Conservation (phyloP, 2,888 invertebrate genomes). For the Patella pellucida region DNA sequence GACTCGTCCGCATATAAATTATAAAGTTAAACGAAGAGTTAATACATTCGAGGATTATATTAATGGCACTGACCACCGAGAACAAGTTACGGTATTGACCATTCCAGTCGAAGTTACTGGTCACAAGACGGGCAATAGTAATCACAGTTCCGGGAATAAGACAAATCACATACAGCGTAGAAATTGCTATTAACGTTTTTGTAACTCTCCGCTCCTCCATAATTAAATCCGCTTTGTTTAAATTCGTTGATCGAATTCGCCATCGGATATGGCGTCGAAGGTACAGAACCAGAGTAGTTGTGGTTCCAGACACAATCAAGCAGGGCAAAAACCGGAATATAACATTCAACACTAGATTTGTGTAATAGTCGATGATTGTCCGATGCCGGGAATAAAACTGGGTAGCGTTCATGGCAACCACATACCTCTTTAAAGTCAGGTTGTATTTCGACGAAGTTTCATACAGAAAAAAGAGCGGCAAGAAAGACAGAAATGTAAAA, state of each 20-base stretch:
- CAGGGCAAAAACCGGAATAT: not conserved
- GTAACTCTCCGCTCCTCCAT: conserved; percentile 14
- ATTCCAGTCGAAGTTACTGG: conserved; percentile 3
- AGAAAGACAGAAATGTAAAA: not conserved
- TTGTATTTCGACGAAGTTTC: not conserved
- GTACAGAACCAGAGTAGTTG: not conserved
- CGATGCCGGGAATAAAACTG: not conserved
- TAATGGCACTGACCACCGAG: conserved; percentile 13
- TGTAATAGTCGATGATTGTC: not conserved
- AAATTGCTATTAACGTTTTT: conserved; percentile 13
- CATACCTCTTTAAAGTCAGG: not conserved
- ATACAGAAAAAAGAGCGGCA: not conserved
- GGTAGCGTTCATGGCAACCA: not conserved
- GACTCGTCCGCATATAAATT: conserved; percentile 31
- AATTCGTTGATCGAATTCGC: not conserved
- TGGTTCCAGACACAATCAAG: not conserved
- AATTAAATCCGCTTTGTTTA: conserved; percentile 9
- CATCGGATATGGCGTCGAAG: not conserved
- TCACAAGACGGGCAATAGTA: conserved; percentile 13
- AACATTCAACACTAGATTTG: not conserved
- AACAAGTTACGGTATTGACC: conserved; percentile 10
- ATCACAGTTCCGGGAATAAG: conserved; percentile 15
- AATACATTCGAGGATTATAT: conserved; percentile 14
- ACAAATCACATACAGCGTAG: conserved; percentile 17
- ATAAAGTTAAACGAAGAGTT: conserved; percentile 31